Evolutionary conservation across 1,140 invertebrate genomes (phyloP).

Genomic region (Dinothrombium tinctorium): DNA sequence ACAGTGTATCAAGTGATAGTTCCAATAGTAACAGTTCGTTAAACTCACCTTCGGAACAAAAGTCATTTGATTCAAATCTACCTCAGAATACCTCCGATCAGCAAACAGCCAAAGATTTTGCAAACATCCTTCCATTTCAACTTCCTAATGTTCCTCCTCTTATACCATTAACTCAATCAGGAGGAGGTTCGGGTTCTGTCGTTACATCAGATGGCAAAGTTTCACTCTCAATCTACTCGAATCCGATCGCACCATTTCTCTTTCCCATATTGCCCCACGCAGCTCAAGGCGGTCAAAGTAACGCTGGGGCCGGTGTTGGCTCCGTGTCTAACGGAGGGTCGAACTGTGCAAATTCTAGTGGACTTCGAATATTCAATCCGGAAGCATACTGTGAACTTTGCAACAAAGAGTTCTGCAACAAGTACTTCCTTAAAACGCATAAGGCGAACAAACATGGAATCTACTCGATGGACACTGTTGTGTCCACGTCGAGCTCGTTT

Average conservation of each 20-base stretch:
- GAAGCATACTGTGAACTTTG: constrained; percentile 64
- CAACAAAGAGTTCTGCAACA: constrained; percentile 54
- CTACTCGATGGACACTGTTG: constrained; percentile 10
- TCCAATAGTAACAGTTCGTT: too few relatives aligned
- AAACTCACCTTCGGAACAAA: too few relatives aligned
- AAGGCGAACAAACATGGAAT: constrained; percentile 82
- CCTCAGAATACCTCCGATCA: too few relatives aligned
- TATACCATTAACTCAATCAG: too few relatives aligned
- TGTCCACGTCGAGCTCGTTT: not conserved
- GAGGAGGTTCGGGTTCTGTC: too few relatives aligned
- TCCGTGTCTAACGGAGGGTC: constrained; percentile 12
- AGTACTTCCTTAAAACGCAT: constrained; percentile 96
- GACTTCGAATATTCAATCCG: constrained; percentile 52
- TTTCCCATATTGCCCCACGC: constrained; percentile 12
- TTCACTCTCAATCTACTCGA: constrained; percentile 13
- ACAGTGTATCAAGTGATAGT: too few relatives aligned
- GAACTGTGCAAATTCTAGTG: constrained; percentile 9
- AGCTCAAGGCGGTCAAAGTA: not conserved
- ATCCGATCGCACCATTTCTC: constrained; percentile 15
- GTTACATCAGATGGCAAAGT: constrained; percentile 1
- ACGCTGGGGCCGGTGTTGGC: constrained; percentile 5
- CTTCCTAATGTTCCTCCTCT: constrained; percentile 14
- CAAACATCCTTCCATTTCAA: constrained; percentile 5
- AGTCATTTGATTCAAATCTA: too few relatives aligned
- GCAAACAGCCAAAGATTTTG: constrained; percentile 1